Conservation (phyloP, 2,888 invertebrate species). For the Beris chalybata region DNA sequence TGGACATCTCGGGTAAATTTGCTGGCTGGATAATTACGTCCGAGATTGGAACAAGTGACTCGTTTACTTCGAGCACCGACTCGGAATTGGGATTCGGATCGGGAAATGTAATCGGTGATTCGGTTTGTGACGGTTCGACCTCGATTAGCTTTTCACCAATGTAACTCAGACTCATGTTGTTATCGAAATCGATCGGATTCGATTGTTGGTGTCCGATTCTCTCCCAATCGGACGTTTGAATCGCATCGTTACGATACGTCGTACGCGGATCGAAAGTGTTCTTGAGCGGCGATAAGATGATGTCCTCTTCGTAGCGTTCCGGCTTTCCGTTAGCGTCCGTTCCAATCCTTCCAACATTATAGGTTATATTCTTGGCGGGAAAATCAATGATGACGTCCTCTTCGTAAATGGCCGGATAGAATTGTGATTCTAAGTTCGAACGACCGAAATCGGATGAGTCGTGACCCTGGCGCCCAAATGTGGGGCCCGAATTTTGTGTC, state of each 20-base stretch:
- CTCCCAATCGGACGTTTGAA: constrained; percentile 45
- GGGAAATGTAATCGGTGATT: constrained; percentile 30
- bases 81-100: constrained; percentile 23
- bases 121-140: constrained; percentile 48
- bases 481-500: constrained; percentile 42
- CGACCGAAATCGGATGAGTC: constrained; percentile 8
- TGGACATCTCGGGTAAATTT: constrained; percentile 51
- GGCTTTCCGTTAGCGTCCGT: neutral
- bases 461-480: constrained; percentile 16
- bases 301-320: constrained; percentile 53
- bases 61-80: constrained; percentile 25
- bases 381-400: constrained; percentile 44
- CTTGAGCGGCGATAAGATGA: constrained; percentile 50
- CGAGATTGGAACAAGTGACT: constrained; percentile 39
- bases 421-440: constrained; percentile 49
- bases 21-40: constrained; percentile 56
- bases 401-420: constrained; percentile 53
- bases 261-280: constrained; percentile 51
- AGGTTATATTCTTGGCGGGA: constrained; percentile 35
- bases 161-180: constrained; percentile 50
- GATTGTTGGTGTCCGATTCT: constrained; percentile 11
- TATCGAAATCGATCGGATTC: constrained; percentile 30
- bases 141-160: constrained; percentile 56
- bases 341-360: constrained; percentile 5
- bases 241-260: constrained; percentile 27